A percentile compares a stretch with the other conserved stretches of the same genome.
Evolutionary conservation across 2,113 vertebrate genomes (phyloP).

Genomic region (Laterallus jamaicensis): DNA sequence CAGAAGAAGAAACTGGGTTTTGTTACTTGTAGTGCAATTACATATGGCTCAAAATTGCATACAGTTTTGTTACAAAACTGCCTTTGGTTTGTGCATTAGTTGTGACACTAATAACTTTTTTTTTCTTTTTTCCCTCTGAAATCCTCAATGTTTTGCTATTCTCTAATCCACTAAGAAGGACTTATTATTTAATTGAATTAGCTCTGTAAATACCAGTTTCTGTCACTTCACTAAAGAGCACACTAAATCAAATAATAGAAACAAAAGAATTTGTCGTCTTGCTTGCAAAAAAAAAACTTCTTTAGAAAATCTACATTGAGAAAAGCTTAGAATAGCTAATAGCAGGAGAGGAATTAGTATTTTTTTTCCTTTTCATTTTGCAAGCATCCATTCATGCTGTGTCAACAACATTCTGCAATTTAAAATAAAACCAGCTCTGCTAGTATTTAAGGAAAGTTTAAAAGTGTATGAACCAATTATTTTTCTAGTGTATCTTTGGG

Average conservation of each 20-base stretch:
- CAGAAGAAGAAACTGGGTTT: neutral
- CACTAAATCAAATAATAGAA: neutral
- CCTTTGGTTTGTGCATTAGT: neutral
- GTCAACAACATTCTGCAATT: neutral
- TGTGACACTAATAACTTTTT: neutral
- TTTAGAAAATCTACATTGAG: neutral
- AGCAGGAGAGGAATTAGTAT: neutral
- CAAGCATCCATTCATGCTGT: neutral
- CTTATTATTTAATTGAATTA: constrained; percentile 28
- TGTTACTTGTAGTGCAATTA: neutral
- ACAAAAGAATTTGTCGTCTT: neutral
- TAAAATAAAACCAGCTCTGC: neutral
- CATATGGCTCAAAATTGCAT: neutral
- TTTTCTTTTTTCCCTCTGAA: neutral
- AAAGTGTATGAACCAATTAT: neutral
- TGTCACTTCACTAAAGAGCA: neutral
- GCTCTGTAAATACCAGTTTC: neutral
- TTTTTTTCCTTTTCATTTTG: neutral
- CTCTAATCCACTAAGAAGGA: constrained; percentile 18
- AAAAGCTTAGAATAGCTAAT: neutral
- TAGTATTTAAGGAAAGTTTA: neutral
- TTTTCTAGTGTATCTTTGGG: neutral
- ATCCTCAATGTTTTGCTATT: neutral
- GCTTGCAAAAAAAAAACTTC: neutral
- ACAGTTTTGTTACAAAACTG: neutral